Conservation (phyloP, 2,113 vertebrate genomes). For the Hippocampus mohnikei region DNA sequence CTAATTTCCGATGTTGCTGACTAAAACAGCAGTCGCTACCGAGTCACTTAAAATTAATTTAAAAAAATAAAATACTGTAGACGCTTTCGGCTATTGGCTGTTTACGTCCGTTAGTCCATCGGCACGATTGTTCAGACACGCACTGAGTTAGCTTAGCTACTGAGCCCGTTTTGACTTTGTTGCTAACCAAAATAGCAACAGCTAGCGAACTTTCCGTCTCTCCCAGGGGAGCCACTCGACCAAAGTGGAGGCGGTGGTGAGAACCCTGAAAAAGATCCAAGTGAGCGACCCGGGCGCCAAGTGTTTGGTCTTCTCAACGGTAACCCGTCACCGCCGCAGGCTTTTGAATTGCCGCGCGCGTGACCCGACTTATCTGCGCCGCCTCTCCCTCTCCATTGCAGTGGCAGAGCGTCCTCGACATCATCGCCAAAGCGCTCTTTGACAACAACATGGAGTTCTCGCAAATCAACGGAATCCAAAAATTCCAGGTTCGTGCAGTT, state of each 20-base stretch:
- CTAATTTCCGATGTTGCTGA: background rate
- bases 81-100: too few relatives aligned
- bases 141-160: background rate
- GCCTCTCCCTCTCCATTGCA: constrained; percentile 48
- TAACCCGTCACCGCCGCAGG: constrained; percentile 49
- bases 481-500: constrained; percentile 84
- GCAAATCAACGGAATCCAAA: constrained; percentile 93
- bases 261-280: constrained; percentile 93
- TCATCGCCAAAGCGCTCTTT: constrained; percentile 94
- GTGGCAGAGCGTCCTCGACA: constrained; percentile 97
- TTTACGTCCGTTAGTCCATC: too few relatives aligned
- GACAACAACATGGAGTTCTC: constrained; percentile 96
- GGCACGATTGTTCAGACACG: background rate
- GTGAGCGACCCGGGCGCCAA: constrained; percentile 86
- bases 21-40: background rate
- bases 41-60: too few relatives aligned
- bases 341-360: background rate
- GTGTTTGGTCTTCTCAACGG: constrained; percentile 95
- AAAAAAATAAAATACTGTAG: too few relatives aligned
- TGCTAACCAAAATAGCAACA: background rate
- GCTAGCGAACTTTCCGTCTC: background rate
- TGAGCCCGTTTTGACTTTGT: background rate
- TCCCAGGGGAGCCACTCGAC: constrained; percentile 95
- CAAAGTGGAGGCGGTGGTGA: constrained; percentile 96
- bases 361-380: background rate